A percentile compares a stretch with the other conserved stretches of the same genome.
phyloP scores from a whole-genome alignment of 2,888 invertebrate genomes.

The Acanthosoma haemorrhoidale region DNA sequence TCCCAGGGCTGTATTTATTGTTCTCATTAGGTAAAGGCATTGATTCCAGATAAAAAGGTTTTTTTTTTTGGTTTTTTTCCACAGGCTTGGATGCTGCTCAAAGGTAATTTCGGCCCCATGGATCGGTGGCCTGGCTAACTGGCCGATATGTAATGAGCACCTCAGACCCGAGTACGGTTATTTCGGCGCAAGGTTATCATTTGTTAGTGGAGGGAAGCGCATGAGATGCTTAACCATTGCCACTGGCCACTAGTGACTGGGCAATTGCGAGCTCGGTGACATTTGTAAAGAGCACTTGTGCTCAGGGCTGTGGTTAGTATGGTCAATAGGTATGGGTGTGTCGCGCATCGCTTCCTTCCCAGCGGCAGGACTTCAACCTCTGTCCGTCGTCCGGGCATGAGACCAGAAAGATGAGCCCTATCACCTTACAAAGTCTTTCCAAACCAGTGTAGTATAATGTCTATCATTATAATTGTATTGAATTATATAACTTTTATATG shows the following conservation, averaged over 20 bases:
- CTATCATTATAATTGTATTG: too few relatives aligned
- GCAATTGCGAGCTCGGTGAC: too few relatives aligned
- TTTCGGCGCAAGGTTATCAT: neutral
- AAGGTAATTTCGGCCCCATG: neutral
- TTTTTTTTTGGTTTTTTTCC: neutral
- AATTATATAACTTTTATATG: too few relatives aligned
- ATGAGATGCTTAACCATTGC: neutral
- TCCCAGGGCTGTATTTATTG: constrained; percentile 25
- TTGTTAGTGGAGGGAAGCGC: neutral
- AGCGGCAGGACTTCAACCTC: too few relatives aligned
- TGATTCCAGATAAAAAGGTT: constrained; percentile 11
- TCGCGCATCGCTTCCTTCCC: too few relatives aligned
- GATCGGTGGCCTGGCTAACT: neutral
- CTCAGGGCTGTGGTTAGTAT: neutral
- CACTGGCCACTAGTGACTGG: neutral
- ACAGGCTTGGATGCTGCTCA: constrained; percentile 7
- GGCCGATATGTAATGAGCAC: neutral
- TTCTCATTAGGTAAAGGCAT: constrained; percentile 19
- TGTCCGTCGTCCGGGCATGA: too few relatives aligned
- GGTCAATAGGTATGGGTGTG: too few relatives aligned
- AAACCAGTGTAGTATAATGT: too few relatives aligned
- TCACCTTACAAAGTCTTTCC: too few relatives aligned
- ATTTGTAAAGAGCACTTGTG: neutral
- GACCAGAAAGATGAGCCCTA: too few relatives aligned
- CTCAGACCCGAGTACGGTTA: neutral